Conservation (phyloP, 2,797 vertebrate genomes). For the Sebastes ruberrimus region DNA sequence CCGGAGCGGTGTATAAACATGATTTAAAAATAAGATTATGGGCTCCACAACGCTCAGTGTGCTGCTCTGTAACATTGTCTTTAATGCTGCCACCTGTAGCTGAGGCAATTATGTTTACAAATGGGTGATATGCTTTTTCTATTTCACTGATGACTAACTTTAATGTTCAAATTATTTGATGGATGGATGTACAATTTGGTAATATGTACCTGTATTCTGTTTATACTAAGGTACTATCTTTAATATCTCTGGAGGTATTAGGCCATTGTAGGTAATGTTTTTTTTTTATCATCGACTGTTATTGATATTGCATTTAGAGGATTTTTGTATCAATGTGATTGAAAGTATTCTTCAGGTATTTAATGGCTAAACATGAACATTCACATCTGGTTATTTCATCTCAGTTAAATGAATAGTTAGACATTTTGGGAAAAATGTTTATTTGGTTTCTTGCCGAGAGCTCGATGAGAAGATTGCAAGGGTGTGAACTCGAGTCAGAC, state of each 20-base stretch:
- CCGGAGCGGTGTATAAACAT: conserved; percentile 28
- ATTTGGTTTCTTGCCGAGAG: too few relatives aligned
- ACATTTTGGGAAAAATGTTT: too few relatives aligned
- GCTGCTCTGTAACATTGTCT: not conserved
- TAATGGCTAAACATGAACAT: not conserved
- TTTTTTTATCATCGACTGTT: not conserved
- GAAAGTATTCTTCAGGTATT: not conserved
- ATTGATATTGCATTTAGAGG: not conserved
- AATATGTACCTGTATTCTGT: not conserved
- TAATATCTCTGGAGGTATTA: not conserved
- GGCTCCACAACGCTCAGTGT: not conserved
- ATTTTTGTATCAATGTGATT: not conserved
- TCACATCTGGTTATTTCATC: not conserved
- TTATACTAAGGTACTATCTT: not conserved
- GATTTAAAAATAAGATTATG: conserved; percentile 12
- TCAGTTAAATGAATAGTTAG: too few relatives aligned
- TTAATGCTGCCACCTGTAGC: not conserved
- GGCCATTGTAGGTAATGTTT: not conserved
- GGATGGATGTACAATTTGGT: not conserved
- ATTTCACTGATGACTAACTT: not conserved
- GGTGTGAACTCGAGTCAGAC: too few relatives aligned
- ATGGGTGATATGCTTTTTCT: not conserved
- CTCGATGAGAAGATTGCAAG: too few relatives aligned
- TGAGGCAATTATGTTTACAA: not conserved
- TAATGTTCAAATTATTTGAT: not conserved